Evolutionary conservation across 2,797 vertebrate genomes (phyloP).

Genomic region (Anguilla anguilla): DNA sequence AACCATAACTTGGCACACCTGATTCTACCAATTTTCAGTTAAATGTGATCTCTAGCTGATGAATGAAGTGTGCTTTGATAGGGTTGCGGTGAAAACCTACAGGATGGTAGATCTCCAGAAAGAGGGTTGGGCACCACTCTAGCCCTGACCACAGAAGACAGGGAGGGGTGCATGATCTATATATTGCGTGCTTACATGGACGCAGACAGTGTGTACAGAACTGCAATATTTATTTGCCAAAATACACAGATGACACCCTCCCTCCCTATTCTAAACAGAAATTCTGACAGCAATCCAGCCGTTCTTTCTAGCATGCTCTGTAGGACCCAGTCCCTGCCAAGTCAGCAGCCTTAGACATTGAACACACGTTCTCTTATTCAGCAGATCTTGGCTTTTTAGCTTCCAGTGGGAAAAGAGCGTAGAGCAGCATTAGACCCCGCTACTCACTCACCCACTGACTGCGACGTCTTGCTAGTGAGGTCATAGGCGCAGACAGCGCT

Average conservation of each 20-base stretch:
- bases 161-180: not conserved
- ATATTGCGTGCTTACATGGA: not conserved
- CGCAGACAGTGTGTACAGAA: not conserved
- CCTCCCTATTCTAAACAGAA: not conserved
- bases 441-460: conserved; percentile 78
- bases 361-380: not conserved
- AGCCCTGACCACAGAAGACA: not conserved
- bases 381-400: not conserved
- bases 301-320: not conserved
- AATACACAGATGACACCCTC: not conserved
- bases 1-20: not conserved
- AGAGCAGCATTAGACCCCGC: not conserved
- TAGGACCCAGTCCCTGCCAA: not conserved
- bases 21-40: not conserved
- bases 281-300: not conserved
- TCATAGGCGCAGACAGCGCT: conserved; percentile 77
- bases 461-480: conserved; percentile 9
- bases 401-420: not conserved
- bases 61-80: too few species aligned
- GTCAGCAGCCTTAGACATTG: not conserved
- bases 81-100: too few species aligned
- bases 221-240: not conserved
- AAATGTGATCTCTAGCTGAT: not conserved
- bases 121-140: not conserved
- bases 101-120: too few species aligned